Conservation (phyloP, 1,140 invertebrate species). For the Bombus waltoni region DNA sequence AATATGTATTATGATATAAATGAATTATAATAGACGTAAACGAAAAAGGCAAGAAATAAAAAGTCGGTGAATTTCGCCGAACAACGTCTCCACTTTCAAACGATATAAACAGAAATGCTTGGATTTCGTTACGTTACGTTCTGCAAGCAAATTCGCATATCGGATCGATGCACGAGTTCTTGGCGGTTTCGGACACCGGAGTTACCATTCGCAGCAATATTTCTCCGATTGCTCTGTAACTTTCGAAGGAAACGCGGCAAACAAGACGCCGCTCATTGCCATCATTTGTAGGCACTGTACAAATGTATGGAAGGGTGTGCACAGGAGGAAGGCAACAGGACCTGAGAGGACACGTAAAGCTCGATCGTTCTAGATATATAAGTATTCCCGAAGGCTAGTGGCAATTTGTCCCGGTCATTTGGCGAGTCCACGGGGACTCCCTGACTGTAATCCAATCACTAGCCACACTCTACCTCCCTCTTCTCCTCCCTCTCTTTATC, state of each 20-base stretch:
- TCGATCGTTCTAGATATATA: constrained; percentile 80
- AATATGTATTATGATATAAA: too few species aligned
- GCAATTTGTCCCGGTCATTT: constrained; percentile 84
- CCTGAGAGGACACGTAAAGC: constrained; percentile 74
- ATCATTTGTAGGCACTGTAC: constrained; percentile 52
- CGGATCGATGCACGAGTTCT: not conserved
- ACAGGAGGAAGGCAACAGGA: constrained; percentile 52
- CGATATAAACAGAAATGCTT: too few species aligned
- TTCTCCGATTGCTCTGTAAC: not conserved
- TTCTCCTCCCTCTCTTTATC: constrained; percentile 38
- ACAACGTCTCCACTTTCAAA: too few species aligned
- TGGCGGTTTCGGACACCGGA: not conserved
- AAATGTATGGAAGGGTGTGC: constrained; percentile 54
- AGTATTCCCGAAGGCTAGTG: constrained; percentile 83
- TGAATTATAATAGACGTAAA: too few species aligned
- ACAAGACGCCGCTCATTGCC: constrained; percentile 29
- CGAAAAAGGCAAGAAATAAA: too few species aligned
- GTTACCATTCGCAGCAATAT: not conserved
- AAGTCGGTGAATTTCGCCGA: too few species aligned
- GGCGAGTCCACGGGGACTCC: constrained; percentile 81
- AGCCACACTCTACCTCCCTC: constrained; percentile 77
- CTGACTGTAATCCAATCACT: constrained; percentile 84
- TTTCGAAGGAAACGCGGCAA: not conserved
- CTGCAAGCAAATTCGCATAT: not conserved
- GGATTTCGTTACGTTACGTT: too few species aligned